Evolutionary conservation across 2,113 vertebrate genomes (phyloP), one percentile per base, ranked within the genome.

Genomic region (Dinomys branickii): DNA sequence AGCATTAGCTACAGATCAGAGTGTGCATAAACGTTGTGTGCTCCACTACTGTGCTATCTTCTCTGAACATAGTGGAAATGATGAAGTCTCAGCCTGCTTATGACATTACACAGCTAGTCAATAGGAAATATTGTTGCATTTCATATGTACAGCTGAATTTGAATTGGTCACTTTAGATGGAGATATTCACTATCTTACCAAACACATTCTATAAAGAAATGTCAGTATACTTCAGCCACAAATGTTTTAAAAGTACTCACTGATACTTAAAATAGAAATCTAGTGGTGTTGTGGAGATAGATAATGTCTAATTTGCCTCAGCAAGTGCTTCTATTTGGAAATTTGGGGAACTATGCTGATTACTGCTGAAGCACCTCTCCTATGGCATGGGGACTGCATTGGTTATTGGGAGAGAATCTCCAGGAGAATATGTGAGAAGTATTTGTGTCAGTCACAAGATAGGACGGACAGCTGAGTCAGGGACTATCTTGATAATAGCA

Each of bases 121-220:
- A 50, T 35, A 69, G 41, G 73, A 90, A 82, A 78, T 17, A 47
- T 52, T 78, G 26, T 3, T 80, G 28, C 35, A 26, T 58, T 16
- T 5, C 54, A 28, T 63, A 17, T 35, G 54, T 5, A 82, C 20
- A 58, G 50, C 5, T 91, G 38, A n/a, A 13, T 91, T 69, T 63
- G 13, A 91, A 91, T 91, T 67, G 35, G 28, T 22, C 28, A 80
- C 47, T 91, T 85, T 80, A 91, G 17, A 38, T 93, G 63, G 83
- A 85, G 22, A 67, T 2, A 26, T 78, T 94, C 44, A 58, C 54
- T 50, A 38, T 91, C 17, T 96, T 71, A n/a, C 59, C 38, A 96
- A 95, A 84, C 2, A 88, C 7, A 73, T 85, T 63, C 11, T 65
- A 80, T 20, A 73, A 90, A 94, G 77, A 84, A 94, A 94, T 78